Evolutionary conservation across 2,113 vertebrate species (phyloP), one percentile per base, ranked within the genome.

Genomic region (Boulengeromyrus knoepffleri): DNA sequence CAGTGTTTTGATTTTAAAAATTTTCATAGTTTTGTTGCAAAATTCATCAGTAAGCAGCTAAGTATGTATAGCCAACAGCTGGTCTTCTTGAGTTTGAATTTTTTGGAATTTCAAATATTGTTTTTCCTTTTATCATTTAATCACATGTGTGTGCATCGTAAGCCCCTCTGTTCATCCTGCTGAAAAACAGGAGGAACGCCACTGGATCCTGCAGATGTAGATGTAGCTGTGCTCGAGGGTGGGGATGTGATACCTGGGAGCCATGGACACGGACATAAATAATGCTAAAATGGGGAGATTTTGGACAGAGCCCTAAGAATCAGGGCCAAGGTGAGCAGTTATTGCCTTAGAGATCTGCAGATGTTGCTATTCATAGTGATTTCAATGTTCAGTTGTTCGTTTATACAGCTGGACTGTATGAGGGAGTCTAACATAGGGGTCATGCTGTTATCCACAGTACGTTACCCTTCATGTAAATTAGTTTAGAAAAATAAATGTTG

Each of bases 401-500:
- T 80, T 42, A 36, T n/a, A 36, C 74, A 42, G 36, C 74, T 39
- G 31, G 70, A 77, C 31, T 7, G 74, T 42, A 36, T 80, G 31
- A 80, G 36, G 74, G 5, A 39, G 74, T 80, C 36, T 39, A 42
- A 42, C 70, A 77, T 19, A 6, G 31, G 70, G 70, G 36, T 24
- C 52, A 88, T 58, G 52, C 87, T 90, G 87, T 90, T 94, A 39
- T 92, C 92, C 70, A n/a, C 87, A 91, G 92, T 49, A 19, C n/a
- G 88, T 74, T 42, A 56, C 91, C 0, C 0, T 53, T 31, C 66
- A 88, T 19, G 19, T 62, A 93, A 94, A 93, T 92, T 92, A 93
- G 62, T 92, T 92, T 93, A 93, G 90, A 88, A 92, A 93, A 90
- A 90, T 87, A 87, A 90, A 94, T 91, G 92, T 91, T 19, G 27